Percentiles rank a stretch among this genome's conserved stretches.
Evolutionary conservation across 2,888 invertebrate species (phyloP).

Genomic region (Cheilosia scutellata): DNA sequence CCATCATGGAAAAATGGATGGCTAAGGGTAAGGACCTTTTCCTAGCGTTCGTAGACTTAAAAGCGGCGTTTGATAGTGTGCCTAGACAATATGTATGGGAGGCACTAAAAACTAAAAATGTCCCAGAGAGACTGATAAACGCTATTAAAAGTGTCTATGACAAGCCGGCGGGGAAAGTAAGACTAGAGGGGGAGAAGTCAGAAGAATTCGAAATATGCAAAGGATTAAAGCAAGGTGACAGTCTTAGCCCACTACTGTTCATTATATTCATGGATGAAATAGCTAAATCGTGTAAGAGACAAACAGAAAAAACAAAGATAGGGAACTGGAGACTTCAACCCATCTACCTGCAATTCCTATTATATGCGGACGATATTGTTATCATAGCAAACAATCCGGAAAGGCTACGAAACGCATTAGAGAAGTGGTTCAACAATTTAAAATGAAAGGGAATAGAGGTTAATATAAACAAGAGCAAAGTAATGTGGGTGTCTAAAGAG

Average conservation of each 20-base stretch:
- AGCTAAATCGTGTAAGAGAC: slow-evolving; percentile 11
- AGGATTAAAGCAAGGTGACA: slow-evolving; percentile 8
- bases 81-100: slow-evolving; percentile 11
- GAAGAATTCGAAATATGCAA: slow-evolving; percentile 1
- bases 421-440: slow-evolving; percentile 2
- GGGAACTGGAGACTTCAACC: neutral
- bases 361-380: neutral
- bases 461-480: neutral
- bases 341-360: slow-evolving; percentile 2
- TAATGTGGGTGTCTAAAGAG: slow-evolving; percentile 5
- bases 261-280: slow-evolving; percentile 10
- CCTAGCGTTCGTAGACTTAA: neutral
- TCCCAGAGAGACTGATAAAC: slow-evolving; percentile 4
- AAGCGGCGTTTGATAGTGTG: slow-evolving; percentile 1
- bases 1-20: no score
- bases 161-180: neutral
- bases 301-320: slow-evolving; percentile 1
- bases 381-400: slow-evolving; percentile 7
- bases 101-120: slow-evolving; percentile 9
- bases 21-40: neutral
- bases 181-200: slow-evolving; percentile 3
- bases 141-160: slow-evolving; percentile 8
- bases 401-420: neutral
- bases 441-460: neutral
- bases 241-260: neutral